Evolutionary conservation across 2,888 invertebrate species (phyloP).

Genomic region (Lobophora halterata): DNA sequence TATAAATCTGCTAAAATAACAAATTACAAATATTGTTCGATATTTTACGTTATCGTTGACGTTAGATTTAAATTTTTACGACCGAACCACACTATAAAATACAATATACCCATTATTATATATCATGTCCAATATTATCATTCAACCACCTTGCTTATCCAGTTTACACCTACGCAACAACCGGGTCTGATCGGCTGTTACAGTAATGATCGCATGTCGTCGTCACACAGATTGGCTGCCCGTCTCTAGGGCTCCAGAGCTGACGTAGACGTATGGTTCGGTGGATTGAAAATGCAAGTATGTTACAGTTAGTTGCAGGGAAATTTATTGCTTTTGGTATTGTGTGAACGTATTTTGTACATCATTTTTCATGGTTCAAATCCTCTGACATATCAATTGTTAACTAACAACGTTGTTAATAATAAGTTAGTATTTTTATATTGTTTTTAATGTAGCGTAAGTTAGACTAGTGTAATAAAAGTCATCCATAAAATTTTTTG

Average conservation of each 20-base stretch:
- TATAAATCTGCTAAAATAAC: no score
- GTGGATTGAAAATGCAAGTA: constrained; percentile 23
- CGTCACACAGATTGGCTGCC: constrained; percentile 46
- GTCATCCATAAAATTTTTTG: no score
- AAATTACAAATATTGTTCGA: no score
- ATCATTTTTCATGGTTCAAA: no score
- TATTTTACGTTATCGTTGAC: no score
- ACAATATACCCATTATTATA: not conserved
- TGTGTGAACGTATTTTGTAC: not conserved
- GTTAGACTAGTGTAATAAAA: no score
- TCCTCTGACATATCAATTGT: no score
- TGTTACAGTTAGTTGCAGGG: constrained; percentile 12
- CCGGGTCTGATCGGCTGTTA: constrained; percentile 23
- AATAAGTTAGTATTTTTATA: no score
- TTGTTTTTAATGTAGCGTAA: no score
- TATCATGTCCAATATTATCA: constrained; percentile 6
- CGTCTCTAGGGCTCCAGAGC: constrained; percentile 29
- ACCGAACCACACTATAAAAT: no score
- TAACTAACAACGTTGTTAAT: no score
- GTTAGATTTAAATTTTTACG: no score
- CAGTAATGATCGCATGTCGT: constrained; percentile 36
- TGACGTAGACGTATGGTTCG: constrained; percentile 50
- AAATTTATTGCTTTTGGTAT: constrained; percentile 12
- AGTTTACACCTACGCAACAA: constrained; percentile 19
- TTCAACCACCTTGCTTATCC: constrained; percentile 9